phyloP scores from a whole-genome alignment of 2,888 invertebrate species.

The Exocentrus adspersus region DNA sequence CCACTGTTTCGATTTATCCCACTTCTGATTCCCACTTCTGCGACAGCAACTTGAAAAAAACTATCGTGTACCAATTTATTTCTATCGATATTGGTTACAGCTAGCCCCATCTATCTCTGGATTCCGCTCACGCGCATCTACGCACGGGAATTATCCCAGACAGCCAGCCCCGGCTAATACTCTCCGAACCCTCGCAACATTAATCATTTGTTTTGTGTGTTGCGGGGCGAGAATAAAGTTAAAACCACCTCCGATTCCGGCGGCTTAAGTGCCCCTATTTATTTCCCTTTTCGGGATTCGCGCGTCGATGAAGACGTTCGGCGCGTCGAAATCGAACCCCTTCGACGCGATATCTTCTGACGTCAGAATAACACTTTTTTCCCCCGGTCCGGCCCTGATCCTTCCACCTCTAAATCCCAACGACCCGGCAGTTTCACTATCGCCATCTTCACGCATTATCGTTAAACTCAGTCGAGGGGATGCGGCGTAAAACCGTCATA shows the following conservation, averaged over 20 bases:
- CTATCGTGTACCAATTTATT: too few relatives aligned
- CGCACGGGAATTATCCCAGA: constrained; percentile 39
- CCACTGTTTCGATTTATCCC: too few relatives aligned
- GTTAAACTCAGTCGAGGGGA: not conserved
- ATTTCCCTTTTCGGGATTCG: constrained; percentile 13
- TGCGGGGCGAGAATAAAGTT: constrained; percentile 38
- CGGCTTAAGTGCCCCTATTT: constrained; percentile 34
- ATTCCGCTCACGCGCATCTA: too few relatives aligned
- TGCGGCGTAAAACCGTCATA: not conserved
- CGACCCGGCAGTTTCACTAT: not conserved
- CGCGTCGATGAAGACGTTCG: constrained; percentile 6
- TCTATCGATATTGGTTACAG: too few relatives aligned
- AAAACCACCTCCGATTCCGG: constrained; percentile 35
- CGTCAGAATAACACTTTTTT: too few relatives aligned
- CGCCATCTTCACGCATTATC: not conserved
- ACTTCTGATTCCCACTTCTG: too few relatives aligned
- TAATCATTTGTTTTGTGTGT: constrained; percentile 42
- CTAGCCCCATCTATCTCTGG: too few relatives aligned
- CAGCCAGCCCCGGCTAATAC: constrained; percentile 39
- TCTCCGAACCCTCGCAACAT: constrained; percentile 37
- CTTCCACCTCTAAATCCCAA: not conserved
- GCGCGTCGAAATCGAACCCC: too few relatives aligned
- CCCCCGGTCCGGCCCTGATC: too few relatives aligned
- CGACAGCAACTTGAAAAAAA: too few relatives aligned
- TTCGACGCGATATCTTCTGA: too few relatives aligned